Conservation (phyloP, 2,888 invertebrate genomes). For the Agrypnus murinus region DNA sequence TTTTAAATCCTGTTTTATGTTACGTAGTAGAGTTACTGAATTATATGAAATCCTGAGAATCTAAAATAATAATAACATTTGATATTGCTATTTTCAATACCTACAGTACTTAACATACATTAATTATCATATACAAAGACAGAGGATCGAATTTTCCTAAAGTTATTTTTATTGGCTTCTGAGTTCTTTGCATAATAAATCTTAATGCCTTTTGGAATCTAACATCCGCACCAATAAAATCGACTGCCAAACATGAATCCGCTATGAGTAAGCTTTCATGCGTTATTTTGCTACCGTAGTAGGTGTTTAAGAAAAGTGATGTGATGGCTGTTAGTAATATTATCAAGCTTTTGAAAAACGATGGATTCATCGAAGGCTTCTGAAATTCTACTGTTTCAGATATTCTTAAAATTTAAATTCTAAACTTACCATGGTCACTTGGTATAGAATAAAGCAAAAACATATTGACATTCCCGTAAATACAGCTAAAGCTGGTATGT, state of each 20-base stretch:
- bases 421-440: background rate
- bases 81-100: no score
- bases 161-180: slow-evolving; percentile 13
- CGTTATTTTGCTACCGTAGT: slow-evolving; percentile 19
- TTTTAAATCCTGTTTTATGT: no score
- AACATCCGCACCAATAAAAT: slow-evolving; percentile 22
- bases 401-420: background rate
- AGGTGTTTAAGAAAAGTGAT: slow-evolving; percentile 4
- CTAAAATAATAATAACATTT: no score
- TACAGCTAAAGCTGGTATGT: background rate
- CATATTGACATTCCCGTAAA: background rate
- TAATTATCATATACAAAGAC: slow-evolving; percentile 1
- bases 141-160: slow-evolving; percentile 15
- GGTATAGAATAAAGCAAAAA: slow-evolving; percentile 11
- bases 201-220: slow-evolving; percentile 20
- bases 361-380: background rate
- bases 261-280: slow-evolving; percentile 12
- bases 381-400: slow-evolving; percentile 1
- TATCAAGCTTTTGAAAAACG: background rate
- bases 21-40: no score
- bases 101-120: no score
- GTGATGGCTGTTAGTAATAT: background rate
- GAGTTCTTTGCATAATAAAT: slow-evolving; percentile 17
- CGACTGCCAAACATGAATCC: slow-evolving; percentile 5
- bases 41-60: no score